These are phyloP conservation scores for Leptocoma aspasia DNA, from an alignment of 2,113 vertebrate genomes.

Conservation along the genomic window DNA sequence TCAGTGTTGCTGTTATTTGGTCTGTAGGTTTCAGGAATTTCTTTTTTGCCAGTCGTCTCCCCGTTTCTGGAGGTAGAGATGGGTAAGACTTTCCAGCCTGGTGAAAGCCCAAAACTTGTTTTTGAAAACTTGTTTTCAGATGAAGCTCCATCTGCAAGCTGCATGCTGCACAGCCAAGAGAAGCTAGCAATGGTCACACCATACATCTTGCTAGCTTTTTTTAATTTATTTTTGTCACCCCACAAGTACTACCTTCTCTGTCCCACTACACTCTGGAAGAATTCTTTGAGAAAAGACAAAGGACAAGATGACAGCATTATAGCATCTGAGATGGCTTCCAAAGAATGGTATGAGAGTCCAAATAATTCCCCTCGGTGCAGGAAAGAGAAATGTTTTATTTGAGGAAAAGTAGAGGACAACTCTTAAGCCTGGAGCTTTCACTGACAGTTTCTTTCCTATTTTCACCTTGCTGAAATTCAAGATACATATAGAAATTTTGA, in stretches of 20 bases:
- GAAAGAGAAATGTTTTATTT: neutral
- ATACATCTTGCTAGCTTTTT: neutral
- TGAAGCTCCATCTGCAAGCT: neutral
- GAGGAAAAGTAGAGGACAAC: neutral
- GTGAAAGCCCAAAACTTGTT: neutral
- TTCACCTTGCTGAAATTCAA: neutral
- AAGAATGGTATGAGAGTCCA: neutral
- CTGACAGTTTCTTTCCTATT: neutral
- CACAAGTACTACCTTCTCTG: neutral
- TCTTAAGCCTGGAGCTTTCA: neutral
- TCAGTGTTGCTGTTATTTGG: neutral
- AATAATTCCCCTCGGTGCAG: neutral
- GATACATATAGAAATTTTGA: neutral
- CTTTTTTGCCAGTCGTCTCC: neutral
- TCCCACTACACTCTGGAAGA: neutral
- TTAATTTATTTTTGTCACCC: neutral
- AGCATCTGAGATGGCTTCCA: neutral
- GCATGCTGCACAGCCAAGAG: neutral
- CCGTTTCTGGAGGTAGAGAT: neutral
- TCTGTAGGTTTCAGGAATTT: neutral
- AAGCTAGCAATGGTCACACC: neutral
- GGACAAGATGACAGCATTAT: neutral
- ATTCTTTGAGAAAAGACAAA: neutral
- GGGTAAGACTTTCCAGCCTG: neutral
- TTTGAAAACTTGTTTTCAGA: neutral